phyloP scores from a whole-genome alignment of 2,113 vertebrate species.

The Noctilio leporinus region DNA sequence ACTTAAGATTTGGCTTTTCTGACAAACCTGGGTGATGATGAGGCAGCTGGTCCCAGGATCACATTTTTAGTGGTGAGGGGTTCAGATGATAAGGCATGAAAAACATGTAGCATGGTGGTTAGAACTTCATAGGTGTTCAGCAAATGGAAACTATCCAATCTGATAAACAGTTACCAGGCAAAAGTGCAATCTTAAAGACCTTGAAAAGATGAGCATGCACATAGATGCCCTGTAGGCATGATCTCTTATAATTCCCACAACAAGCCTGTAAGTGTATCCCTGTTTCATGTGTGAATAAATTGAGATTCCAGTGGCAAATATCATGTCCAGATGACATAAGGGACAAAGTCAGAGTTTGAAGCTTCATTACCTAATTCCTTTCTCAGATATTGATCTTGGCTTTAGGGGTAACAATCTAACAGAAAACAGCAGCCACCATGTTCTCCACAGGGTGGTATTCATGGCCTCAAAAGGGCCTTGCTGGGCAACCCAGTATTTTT shows the following conservation, averaged over 20 bases:
- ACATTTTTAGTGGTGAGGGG: background rate
- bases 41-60: background rate
- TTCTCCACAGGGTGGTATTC: background rate
- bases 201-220: background rate
- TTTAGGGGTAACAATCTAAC: background rate
- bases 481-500: background rate
- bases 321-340: background rate
- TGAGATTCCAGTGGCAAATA: background rate
- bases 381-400: background rate
- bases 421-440: background rate
- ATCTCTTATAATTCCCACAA: background rate
- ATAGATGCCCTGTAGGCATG: too few species aligned
- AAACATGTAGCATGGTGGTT: background rate
- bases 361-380: background rate
- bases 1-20: background rate
- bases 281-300: background rate
- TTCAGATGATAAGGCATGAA: background rate
- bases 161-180: background rate
- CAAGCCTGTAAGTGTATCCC: background rate
- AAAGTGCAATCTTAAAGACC: background rate
- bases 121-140: background rate
- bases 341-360: background rate
- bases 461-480: background rate
- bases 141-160: background rate
- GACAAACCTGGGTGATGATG: background rate